These are phyloP conservation scores for Acholoe squamosa DNA, from an alignment of 2,888 invertebrate species.

Conservation along the genomic window DNA sequence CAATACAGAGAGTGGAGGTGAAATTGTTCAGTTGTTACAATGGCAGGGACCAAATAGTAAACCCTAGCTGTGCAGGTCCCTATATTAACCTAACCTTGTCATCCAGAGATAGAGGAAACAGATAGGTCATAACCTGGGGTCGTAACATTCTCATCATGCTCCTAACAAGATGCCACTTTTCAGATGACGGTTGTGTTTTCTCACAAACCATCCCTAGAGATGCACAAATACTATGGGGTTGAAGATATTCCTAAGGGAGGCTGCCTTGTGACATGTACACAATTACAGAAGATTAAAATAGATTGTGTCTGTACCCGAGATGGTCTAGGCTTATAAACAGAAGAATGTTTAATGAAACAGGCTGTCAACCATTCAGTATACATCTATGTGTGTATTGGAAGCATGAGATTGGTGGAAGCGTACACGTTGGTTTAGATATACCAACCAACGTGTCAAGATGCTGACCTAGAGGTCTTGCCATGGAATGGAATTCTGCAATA, in stretches of 20 bases:
- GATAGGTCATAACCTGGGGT: slow-evolving; percentile 4
- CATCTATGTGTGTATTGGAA: too few relatives aligned
- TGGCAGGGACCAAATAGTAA: background rate
- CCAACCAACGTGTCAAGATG: too few relatives aligned
- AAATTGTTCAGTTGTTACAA: background rate
- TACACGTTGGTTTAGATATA: too few relatives aligned
- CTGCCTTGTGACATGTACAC: background rate
- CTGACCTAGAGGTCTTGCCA: too few relatives aligned
- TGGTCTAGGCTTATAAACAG: background rate
- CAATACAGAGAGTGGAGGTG: background rate
- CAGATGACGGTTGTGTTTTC: background rate
- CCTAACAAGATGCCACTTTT: slow-evolving; percentile 1
- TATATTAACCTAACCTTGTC: background rate
- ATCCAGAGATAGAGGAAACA: background rate
- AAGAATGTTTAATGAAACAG: background rate
- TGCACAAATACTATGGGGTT: background rate
- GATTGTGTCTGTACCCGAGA: background rate
- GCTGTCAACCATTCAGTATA: too few relatives aligned
- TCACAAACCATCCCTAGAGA: background rate
- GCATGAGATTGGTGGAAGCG: too few relatives aligned
- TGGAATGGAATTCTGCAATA: too few relatives aligned
- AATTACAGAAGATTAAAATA: background rate
- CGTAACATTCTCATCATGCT: background rate
- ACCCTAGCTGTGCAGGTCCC: background rate
- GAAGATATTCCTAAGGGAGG: background rate